Base-by-base conservation (phyloP, 2,888 invertebrate genomes). In the Gastrophysa polygoni region DNA sequence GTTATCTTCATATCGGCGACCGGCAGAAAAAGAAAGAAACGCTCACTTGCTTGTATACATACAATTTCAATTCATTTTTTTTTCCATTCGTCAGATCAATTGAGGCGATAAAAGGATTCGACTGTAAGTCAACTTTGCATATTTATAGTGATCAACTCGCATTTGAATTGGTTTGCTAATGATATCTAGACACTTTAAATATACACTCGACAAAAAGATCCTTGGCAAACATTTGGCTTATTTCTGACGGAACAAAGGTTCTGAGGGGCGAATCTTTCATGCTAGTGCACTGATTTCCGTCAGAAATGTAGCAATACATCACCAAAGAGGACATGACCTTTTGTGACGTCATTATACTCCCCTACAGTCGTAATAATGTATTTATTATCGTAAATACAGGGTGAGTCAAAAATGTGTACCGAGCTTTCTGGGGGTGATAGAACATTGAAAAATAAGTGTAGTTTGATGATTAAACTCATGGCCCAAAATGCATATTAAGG, bases 1-100 rank as follows among this genome's bases (percentile, higher is more conserved):
- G 69, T 66, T 20, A 73, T 70, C 51, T 70, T 72, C 73, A 73
- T 73, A 8, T 44, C 67, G 24, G 29, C 11, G n/a, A 2, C 20
- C 11, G 14, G 1, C 20, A n/a, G 2, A 38, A 38, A n/a, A 8
- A 4, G 21, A n/a, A 52, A n/a, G 2, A 0, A 1, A 49, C 14
- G 14, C 24, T 38, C n/a, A 38, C 38, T 38, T 14, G n/a, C 6
- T 14, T 6, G 2, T 14, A 38, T 38, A 38, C 2, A 38, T 11
- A 10, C 10, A 14, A 38, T 14, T 38, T 38, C 38, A 38, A n/a
- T 14, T 38, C n/a, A 14, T 24, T 24, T 3, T 24, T 7, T 24
- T 24, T 24, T 24, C 24, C 24, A 7, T 24, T 24, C 7, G 24
- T 24, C 7, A 5, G 24, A 24, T 24, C 24, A 24, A 24, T 24